phyloP scores from a whole-genome alignment of 2,797 vertebrate species.

The Myotis planiceps region DNA sequence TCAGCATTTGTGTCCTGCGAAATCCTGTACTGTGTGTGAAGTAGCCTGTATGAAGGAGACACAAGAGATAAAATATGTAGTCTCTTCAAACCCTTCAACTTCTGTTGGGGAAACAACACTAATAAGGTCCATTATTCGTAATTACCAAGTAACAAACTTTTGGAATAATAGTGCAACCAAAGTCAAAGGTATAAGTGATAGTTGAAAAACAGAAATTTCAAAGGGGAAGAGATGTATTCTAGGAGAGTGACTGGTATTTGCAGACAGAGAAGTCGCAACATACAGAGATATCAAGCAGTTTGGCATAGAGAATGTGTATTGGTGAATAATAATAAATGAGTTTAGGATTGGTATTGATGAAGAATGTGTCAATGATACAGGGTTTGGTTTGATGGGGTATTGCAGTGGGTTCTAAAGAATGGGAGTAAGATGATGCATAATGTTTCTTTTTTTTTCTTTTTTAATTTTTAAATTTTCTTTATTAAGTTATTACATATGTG shows the following conservation, averaged over 20 bases:
- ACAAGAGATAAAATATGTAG: not conserved
- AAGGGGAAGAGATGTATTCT: not conserved
- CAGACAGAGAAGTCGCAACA: not conserved
- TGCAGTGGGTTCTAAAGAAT: slow-evolving; percentile 11
- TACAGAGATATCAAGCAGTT: not conserved
- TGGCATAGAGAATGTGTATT: not conserved
- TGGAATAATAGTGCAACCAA: not conserved
- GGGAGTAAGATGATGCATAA: not conserved
- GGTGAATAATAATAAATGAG: slow-evolving; percentile 21
- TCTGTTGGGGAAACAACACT: not conserved
- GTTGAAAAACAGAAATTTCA: slow-evolving; percentile 24
- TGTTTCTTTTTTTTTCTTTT: not conserved
- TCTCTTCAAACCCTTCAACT: not conserved
- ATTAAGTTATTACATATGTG: too few species aligned
- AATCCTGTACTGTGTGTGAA: not conserved
- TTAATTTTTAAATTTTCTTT: too few species aligned
- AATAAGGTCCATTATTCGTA: not conserved
- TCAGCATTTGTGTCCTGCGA: slow-evolving; percentile 54
- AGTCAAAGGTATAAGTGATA: not conserved
- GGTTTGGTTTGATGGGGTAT: slow-evolving; percentile 17
- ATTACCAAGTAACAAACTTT: not conserved
- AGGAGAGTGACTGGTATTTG: not conserved
- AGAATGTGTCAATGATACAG: not conserved
- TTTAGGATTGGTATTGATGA: slow-evolving; percentile 13
- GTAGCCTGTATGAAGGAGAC: slow-evolving; percentile 15